Evolutionary conservation across 37 sponge, comb jelly and placozoan species (phyloP).

Genomic region (Chondrilla cf. caribensis): DNA sequence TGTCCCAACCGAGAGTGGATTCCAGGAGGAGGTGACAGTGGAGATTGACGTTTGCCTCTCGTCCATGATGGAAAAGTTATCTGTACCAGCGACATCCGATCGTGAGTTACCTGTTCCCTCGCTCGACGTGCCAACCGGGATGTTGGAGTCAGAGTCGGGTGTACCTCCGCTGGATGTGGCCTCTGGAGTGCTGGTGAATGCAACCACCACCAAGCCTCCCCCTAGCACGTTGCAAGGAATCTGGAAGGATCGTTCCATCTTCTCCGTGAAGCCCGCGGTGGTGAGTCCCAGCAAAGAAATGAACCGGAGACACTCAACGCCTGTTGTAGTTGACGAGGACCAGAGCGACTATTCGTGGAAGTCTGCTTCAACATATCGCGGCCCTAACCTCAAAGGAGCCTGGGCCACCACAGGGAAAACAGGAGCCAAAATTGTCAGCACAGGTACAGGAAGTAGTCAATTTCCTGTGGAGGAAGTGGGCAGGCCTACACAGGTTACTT

Average conservation of each 20-base stretch:
- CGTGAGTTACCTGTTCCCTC: not conserved
- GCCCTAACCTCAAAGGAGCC: slow-evolving; percentile 25
- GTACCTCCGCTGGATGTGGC: not conserved
- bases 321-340: not conserved
- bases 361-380: not conserved
- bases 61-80: not conserved
- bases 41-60: slow-evolving; percentile 11
- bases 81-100: not conserved
- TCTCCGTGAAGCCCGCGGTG: not conserved
- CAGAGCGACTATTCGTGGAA: not conserved
- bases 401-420: slow-evolving; percentile 34
- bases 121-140: not conserved
- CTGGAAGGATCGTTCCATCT: slow-evolving; percentile 22
- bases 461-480: slow-evolving; percentile 3
- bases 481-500: not conserved
- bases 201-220: not conserved
- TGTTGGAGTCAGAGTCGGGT: not conserved
- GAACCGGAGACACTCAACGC: not conserved
- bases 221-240: not conserved
- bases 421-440: not conserved
- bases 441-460: not conserved
- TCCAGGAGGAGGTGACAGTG: slow-evolving; percentile 10
- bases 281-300: no score
- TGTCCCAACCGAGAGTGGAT: slow-evolving; percentile 10
- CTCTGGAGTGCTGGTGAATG: not conserved